Evolutionary conservation across 1,140 invertebrate genomes (phyloP), one percentile per base, ranked within the genome.

Genomic region (Hermetia illucens): DNA sequence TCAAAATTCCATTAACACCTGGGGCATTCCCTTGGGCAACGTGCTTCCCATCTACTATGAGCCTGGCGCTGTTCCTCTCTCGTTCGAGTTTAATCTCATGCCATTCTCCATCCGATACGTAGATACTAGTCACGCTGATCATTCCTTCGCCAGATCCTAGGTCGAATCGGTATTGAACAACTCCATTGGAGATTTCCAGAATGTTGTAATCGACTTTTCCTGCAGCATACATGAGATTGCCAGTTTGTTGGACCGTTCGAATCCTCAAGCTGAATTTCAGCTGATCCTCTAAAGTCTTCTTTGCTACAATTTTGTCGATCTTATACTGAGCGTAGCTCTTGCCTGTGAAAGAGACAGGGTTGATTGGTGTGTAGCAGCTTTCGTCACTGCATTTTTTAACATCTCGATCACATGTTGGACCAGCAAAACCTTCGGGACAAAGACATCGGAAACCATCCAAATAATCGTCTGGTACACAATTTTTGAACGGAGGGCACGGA

Each of bases 81-180:
- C 91, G 67, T 58, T 91, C 81, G 32, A 94, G 60, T 20, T 74
- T 70, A 25, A 91, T 75, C 47, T 82, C 75, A 63, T 96, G 91
- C 91, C 91, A 95, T 43, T 74, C 70, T 1, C 90, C 89, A 62
- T 95, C 90, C 24, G 81, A 81, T 20, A 92, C 72, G 45, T 74
- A 72, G 2, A 75, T 58, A 29, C 76, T 75, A 2, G 76, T 75
- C 3, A 92, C 79, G 29, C 77, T 67, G 2, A 90, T 77, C 6
- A 80, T 51, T n/a, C 85, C 88, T 58, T 86, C 82, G n/a, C 90
- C 90, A 47, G 82, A 85, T 4, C 90, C 90, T 38, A 92, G 72
- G 55, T 95, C 82, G 65, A 91, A 90, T 42, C 82, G 72, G 52
- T 90, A 94, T 51, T 90, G 85, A 3, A 90, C 71, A 16, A 74